Conservation (phyloP, 2,797 vertebrate species). For the Pitangus sulphuratus region DNA sequence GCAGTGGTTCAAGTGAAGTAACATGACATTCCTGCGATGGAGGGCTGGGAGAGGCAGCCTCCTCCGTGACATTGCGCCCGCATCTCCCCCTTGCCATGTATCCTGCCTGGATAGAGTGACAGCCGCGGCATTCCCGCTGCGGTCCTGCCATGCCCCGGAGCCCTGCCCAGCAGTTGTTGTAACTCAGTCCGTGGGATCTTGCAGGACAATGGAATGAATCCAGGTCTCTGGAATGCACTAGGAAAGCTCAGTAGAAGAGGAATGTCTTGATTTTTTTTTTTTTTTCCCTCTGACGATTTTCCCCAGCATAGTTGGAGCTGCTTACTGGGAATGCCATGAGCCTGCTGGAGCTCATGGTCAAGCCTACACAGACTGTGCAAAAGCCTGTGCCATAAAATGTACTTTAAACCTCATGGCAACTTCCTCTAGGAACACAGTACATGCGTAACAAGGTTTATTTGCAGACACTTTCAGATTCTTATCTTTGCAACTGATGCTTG, state of each 20-base stretch:
- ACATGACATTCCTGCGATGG: neutral
- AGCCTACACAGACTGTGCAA: neutral
- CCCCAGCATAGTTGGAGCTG: neutral
- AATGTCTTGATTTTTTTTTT: neutral
- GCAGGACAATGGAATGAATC: conserved; percentile 29
- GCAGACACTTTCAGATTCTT: neutral
- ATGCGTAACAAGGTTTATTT: neutral
- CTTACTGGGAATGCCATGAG: neutral
- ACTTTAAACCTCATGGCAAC: neutral
- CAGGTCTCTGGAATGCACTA: neutral
- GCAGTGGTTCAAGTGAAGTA: neutral
- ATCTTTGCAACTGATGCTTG: neutral
- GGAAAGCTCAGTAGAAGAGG: neutral
- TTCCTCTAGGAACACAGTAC: neutral
- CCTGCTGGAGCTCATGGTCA: neutral
- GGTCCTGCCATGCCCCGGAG: neutral
- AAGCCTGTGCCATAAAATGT: neutral
- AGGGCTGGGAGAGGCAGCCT: neutral
- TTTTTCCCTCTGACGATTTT: neutral
- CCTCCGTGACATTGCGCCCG: neutral
- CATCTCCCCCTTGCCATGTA: neutral
- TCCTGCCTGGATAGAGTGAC: neutral
- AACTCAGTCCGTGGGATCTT: neutral
- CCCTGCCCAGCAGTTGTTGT: conserved; percentile 48
- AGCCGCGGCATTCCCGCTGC: conserved; percentile 1